These are phyloP conservation scores for Phorcus lineatus DNA, from an alignment of 2,888 invertebrate genomes.

Conservation along the genomic window DNA sequence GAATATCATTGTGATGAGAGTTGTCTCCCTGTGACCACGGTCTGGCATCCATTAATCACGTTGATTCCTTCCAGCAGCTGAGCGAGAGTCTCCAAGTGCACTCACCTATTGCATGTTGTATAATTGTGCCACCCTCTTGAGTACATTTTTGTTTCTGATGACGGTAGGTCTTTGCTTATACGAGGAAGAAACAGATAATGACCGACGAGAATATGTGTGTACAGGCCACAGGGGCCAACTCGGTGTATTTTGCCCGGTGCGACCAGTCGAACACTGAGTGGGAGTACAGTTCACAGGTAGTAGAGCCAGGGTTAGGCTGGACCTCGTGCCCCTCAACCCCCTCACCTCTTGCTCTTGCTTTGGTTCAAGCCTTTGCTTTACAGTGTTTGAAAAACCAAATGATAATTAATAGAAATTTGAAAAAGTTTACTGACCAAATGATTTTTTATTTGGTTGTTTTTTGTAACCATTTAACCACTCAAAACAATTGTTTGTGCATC, in stretches of 20 bases:
- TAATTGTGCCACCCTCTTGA: not conserved
- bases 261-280: constrained; percentile 78
- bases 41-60: not conserved
- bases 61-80: not conserved
- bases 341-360: too few species aligned
- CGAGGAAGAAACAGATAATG: constrained; percentile 96
- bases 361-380: too few species aligned
- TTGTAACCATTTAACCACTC: too few species aligned
- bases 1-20: too few species aligned
- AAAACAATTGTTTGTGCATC: too few species aligned
- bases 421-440: too few species aligned
- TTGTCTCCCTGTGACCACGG: too few species aligned
- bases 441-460: too few species aligned
- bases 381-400: too few species aligned
- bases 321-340: too few species aligned
- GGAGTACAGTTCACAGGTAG: constrained; percentile 66
- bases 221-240: constrained; percentile 77
- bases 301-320: not conserved
- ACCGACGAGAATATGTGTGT: constrained; percentile 91
- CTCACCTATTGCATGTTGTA: not conserved
- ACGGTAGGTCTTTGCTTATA: constrained; percentile 90
- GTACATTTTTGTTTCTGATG: constrained; percentile 2
- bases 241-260: constrained; percentile 88
- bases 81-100: not conserved
- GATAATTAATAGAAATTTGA: too few species aligned